Evolutionary conservation across 2,888 invertebrate species (phyloP).

Genomic region (Prionchulus punctatus): DNA sequence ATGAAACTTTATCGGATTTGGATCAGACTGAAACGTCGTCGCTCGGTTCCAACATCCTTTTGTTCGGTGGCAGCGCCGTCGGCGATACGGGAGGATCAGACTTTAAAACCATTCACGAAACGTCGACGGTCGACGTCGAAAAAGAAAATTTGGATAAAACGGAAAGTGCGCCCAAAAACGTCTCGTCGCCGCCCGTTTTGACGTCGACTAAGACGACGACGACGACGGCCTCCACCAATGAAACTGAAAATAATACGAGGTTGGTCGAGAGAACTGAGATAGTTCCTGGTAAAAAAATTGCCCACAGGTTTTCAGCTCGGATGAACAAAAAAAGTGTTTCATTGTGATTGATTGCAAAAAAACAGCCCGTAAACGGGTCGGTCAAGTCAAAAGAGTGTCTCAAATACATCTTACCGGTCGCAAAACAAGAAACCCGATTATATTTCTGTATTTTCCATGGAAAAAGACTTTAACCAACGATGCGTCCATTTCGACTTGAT

Average conservation of each 20-base stretch:
- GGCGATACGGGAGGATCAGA: background rate
- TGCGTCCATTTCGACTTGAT: no score
- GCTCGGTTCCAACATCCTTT: constrained; percentile 10
- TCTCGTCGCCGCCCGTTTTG: background rate
- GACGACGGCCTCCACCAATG: background rate
- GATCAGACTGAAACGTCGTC: constrained; percentile 5
- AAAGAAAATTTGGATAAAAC: no score
- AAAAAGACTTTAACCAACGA: no score
- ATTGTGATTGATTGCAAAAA: no score
- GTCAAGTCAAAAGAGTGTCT: background rate
- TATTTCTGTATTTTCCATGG: background rate
- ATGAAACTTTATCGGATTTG: background rate
- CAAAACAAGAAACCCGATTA: background rate
- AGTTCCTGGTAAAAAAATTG: background rate
- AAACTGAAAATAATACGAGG: background rate
- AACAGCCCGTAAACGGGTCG: no score
- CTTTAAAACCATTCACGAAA: no score
- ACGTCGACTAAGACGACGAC: background rate
- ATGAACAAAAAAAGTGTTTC: no score
- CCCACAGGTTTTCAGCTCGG: background rate
- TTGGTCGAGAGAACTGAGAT: background rate
- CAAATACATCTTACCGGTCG: background rate
- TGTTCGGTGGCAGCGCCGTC: constrained; percentile 2
- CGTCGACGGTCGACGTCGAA: no score
- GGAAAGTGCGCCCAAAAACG: background rate